Base-by-base conservation (phyloP, 2,113 vertebrate species). In the Bungarus multicinctus region DNA sequence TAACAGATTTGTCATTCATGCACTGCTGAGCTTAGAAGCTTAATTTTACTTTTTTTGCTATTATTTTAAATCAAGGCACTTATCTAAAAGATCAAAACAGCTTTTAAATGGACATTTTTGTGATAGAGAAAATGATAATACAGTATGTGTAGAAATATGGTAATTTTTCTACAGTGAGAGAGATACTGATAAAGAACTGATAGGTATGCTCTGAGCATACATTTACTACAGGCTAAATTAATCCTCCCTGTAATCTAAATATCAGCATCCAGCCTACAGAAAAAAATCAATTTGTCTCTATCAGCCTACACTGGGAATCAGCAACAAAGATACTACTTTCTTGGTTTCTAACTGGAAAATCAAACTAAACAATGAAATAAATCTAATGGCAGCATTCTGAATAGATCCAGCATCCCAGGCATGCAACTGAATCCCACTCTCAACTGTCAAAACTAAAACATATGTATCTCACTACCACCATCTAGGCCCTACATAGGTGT, bases 31-130 rank as follows among this genome's bases (percentile, higher is more conserved):
- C 94, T 95, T 0, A 0, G 1, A 96, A 88, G 92, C 89, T 94
- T 95, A 96, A 94, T 97, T 97, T 97, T 94, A 93, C 86, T 93
- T 95, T 96, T 85, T 94, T 94, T 89, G 11, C 92, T 90, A 69
- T 96, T 96, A 93, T 95, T 97, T 97, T 95, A 97, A 97, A 97
- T 97, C 89, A 97, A 96, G 87, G 18, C 60, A 89, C 87, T 95
- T 96, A 95, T 58, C 93, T 92, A 91, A 94, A 96, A 96, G 60
- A 96, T 96, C 39, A 95, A 97, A 96, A 93, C 52, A 94, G 30
- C 50, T 95, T 96, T 97, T 94, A 96, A 94, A 91, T 54, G 89
- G 94, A 92, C 94, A 94, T 94, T 96, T 93, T 95, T 94, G 60
- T 94, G 93, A 93, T 93, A 94, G 30, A 95, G 50, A 54, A 91